Evolutionary conservation across 1,140 invertebrate species (phyloP).

Genomic region (Samia ricini): DNA sequence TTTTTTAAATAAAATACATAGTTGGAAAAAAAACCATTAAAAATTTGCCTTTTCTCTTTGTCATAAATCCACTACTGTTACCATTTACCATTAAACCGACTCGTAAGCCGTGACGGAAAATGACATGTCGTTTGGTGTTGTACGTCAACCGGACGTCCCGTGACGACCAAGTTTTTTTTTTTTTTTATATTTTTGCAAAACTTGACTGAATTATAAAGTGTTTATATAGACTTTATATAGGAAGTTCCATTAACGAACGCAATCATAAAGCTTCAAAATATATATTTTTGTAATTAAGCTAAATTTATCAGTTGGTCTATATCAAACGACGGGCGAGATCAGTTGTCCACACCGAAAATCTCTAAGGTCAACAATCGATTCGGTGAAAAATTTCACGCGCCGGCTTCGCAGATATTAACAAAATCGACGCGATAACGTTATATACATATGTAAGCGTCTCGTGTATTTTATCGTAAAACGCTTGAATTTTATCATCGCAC

Average conservation of each 20-base stretch:
- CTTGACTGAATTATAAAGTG: background rate
- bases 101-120: background rate
- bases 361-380: background rate
- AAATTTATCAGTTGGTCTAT: conserved; percentile 37
- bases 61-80: no score
- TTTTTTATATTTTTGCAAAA: background rate
- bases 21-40: no score
- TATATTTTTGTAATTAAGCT: conserved; percentile 33
- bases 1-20: no score
- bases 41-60: no score
- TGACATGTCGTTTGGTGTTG: background rate
- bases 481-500: background rate
- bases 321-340: conserved; percentile 20
- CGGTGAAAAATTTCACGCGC: conserved; percentile 22
- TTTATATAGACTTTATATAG: background rate
- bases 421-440: conserved; percentile 2
- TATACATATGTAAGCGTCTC: background rate
- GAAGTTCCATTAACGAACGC: conserved; percentile 9
- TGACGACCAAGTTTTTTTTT: background rate
- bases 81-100: background rate
- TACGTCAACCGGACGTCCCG: no score
- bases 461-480: background rate
- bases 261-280: conserved; percentile 8
- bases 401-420: background rate
- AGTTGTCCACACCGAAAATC: background rate